phyloP scores from a whole-genome alignment of 2,797 vertebrate genomes.

The Halcyon smyrnensis region DNA sequence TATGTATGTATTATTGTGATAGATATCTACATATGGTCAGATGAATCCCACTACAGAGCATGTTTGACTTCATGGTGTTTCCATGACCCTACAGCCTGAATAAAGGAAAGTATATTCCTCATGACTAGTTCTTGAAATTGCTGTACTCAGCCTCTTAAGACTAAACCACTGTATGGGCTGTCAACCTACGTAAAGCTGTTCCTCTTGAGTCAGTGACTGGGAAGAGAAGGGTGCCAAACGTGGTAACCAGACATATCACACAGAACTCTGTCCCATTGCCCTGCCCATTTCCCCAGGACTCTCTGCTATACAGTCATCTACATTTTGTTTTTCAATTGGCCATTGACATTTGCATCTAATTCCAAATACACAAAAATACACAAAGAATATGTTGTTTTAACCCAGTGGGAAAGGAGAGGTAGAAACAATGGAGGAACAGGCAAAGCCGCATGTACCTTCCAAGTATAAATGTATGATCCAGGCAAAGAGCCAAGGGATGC shows the following conservation, averaged over 20 bases:
- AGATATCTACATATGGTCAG: not conserved
- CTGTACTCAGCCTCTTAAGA: not conserved
- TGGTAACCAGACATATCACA: not conserved
- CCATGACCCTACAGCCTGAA: not conserved
- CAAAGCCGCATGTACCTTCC: accelerated
- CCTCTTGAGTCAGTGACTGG: not conserved
- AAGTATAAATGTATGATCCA: not conserved
- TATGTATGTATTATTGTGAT: not conserved
- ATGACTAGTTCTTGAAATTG: not conserved
- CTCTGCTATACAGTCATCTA: not conserved
- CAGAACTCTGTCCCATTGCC: not conserved
- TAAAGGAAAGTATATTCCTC: not conserved
- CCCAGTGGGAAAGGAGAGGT: not conserved
- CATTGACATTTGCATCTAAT: not conserved
- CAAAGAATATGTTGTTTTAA: not conserved
- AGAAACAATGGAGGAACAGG: not conserved
- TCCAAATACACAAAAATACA: not conserved
- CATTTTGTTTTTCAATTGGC: not conserved
- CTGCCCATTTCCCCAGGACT: not conserved
- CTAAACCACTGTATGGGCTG: not conserved
- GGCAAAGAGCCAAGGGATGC: not conserved
- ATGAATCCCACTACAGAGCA: not conserved
- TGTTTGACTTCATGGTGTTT: not conserved
- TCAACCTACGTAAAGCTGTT: not conserved
- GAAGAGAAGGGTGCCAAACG: not conserved